These are phyloP conservation scores for Rissa tridactyla DNA, from an alignment of 2,113 vertebrate species.

Conservation along the genomic window DNA sequence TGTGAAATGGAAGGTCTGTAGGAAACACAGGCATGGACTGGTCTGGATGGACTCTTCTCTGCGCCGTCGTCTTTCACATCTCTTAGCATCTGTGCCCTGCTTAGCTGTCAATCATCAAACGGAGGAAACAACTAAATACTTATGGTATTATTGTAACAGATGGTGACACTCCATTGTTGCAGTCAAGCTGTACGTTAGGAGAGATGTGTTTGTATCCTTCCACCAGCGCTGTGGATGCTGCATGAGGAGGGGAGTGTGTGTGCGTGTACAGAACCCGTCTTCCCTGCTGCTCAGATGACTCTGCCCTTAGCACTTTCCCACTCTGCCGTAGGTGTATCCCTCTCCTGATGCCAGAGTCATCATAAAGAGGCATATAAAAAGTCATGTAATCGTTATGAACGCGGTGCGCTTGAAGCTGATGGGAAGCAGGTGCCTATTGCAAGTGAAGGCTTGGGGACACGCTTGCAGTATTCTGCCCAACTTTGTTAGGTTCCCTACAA, in stretches of 20 bases:
- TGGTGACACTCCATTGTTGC: not conserved
- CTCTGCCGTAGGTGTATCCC: not conserved
- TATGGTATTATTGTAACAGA: not conserved
- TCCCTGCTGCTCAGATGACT: not conserved
- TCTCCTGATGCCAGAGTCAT: not conserved
- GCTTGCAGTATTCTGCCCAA: not conserved
- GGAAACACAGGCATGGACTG: not conserved
- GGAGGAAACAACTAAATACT: not conserved
- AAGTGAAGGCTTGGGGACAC: not conserved
- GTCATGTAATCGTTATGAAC: rapidly evolving
- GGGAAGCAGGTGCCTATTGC: not conserved
- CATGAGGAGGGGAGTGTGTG: not conserved
- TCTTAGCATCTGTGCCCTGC: not conserved
- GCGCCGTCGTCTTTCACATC: not conserved
- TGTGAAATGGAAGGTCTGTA: not conserved
- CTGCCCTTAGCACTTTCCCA: not conserved
- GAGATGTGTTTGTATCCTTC: not conserved
- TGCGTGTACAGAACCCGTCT: not conserved
- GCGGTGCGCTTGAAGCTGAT: not conserved
- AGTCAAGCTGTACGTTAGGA: not conserved
- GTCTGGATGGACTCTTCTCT: not conserved
- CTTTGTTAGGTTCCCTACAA: not conserved
- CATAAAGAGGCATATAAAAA: not conserved
- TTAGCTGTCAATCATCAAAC: not conserved
- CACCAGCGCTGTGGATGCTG: not conserved